Percentiles rank a stretch among this genome's conserved stretches.
These are phyloP conservation scores for Apomyelois bistriatella DNA, from an alignment of 2,888 invertebrate genomes.

Conservation along the genomic window DNA sequence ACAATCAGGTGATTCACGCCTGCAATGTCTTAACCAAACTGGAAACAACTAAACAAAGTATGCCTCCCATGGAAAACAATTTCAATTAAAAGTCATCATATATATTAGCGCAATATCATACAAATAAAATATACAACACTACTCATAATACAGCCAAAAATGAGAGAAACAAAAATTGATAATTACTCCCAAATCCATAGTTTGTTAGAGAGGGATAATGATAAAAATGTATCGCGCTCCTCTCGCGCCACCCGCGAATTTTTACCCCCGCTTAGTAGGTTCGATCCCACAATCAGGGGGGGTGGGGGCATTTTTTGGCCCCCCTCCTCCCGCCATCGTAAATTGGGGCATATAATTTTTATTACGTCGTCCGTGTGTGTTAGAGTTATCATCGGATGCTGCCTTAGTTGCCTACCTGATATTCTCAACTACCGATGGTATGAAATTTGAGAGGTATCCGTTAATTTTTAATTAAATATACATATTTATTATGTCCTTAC, in stretches of 20 bases:
- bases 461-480: no score
- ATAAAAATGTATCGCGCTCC: slow-evolving; percentile 71
- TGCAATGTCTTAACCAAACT: no score
- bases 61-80: no score
- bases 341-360: slow-evolving; percentile 81
- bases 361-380: slow-evolving; percentile 72
- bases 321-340: slow-evolving; percentile 60
- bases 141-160: slow-evolving; percentile 33
- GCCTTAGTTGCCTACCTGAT: slow-evolving; percentile 5
- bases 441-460: no score
- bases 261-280: slow-evolving; percentile 71
- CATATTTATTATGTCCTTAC: no score
- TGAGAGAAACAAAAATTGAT: slow-evolving; percentile 50
- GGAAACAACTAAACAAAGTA: no score
- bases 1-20: no score
- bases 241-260: slow-evolving; percentile 54
- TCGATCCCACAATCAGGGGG: slow-evolving; percentile 76
- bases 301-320: slow-evolving; percentile 61
- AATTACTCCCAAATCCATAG: slow-evolving; percentile 67
- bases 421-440: no score
- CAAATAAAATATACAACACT: slow-evolving; percentile 15
- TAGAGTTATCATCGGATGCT: slow-evolving; percentile 38
- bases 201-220: slow-evolving; percentile 70
- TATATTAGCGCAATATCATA: no score
- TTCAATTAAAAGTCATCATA: no score